Conservation (phyloP, 2,797 vertebrate genomes). For the Myotis pilosus region DNA sequence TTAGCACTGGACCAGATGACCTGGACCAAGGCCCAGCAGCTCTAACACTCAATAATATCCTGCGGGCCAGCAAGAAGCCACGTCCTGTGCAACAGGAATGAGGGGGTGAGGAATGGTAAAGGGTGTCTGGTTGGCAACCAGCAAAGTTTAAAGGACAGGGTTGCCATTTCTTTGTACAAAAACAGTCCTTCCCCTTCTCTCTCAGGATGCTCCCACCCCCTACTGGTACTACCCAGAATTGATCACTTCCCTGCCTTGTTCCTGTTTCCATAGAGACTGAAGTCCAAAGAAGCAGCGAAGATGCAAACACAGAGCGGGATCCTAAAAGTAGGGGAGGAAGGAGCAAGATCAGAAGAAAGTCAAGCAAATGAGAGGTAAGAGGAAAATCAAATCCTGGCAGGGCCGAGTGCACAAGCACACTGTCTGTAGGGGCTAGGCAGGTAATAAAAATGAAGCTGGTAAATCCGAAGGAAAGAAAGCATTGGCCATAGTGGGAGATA, state of each 20-base stretch:
- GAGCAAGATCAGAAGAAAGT: conserved; percentile 10
- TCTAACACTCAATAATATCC: not conserved
- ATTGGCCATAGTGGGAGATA: not conserved
- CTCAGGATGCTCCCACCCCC: not conserved
- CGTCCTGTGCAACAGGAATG: not conserved
- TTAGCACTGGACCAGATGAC: too few relatives aligned
- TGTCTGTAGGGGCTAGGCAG: not conserved
- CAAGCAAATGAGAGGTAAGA: not conserved
- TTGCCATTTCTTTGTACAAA: not conserved
- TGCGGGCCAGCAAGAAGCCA: not conserved
- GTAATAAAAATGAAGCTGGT: not conserved
- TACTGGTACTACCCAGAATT: conserved; percentile 18
- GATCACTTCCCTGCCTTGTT: not conserved
- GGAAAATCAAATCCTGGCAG: not conserved
- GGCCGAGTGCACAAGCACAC: not conserved
- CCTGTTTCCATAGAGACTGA: conserved; percentile 34
- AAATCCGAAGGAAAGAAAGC: not conserved
- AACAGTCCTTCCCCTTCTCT: not conserved
- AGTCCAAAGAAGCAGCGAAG: not conserved
- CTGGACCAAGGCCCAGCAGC: too few relatives aligned
- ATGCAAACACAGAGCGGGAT: not conserved
- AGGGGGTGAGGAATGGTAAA: not conserved
- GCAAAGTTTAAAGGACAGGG: not conserved
- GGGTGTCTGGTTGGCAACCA: not conserved
- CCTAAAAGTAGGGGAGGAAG: not conserved